phyloP scores from a whole-genome alignment of 2,888 invertebrate species.

The Yponomeuta cagnagella region DNA sequence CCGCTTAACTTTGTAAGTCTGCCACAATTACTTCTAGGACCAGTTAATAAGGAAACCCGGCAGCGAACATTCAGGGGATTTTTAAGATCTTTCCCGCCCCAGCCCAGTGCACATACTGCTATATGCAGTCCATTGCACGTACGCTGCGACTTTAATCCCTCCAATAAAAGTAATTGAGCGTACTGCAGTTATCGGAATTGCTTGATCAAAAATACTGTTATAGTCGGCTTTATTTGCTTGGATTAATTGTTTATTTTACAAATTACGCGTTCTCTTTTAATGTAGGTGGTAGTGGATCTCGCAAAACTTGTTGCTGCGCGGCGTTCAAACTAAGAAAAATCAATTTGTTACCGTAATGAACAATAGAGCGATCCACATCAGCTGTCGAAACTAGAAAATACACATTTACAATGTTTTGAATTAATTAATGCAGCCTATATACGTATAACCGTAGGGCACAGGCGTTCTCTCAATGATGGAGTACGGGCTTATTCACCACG shows the following conservation, averaged over 20 bases:
- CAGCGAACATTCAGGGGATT: constrained; percentile 49
- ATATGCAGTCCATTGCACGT: constrained; percentile 32
- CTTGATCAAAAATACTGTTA: constrained; percentile 51
- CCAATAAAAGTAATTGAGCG: constrained; percentile 62
- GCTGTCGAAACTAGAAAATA: too few relatives aligned
- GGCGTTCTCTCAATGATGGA: too few relatives aligned
- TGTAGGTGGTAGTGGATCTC: neutral
- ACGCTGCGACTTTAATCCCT: constrained; percentile 48
- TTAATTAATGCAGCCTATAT: too few relatives aligned
- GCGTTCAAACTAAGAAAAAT: too few relatives aligned
- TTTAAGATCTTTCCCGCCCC: constrained; percentile 44
- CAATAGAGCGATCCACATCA: too few relatives aligned
- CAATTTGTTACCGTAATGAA: too few relatives aligned
- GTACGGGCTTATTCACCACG: too few relatives aligned
- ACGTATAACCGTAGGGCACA: too few relatives aligned
- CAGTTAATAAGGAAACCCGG: constrained; percentile 59
- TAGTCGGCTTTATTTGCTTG: constrained; percentile 17
- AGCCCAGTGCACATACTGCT: neutral
- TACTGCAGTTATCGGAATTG: constrained; percentile 57
- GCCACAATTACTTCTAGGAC: constrained; percentile 62
- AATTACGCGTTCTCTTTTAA: neutral
- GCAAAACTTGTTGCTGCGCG: too few relatives aligned
- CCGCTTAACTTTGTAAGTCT: constrained; percentile 71
- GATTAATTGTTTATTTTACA: neutral
- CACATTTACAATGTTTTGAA: too few relatives aligned